These are phyloP conservation scores for Phalacrocorax aristotelis DNA, from an alignment of 2,113 vertebrate genomes.

Conservation along the genomic window DNA sequence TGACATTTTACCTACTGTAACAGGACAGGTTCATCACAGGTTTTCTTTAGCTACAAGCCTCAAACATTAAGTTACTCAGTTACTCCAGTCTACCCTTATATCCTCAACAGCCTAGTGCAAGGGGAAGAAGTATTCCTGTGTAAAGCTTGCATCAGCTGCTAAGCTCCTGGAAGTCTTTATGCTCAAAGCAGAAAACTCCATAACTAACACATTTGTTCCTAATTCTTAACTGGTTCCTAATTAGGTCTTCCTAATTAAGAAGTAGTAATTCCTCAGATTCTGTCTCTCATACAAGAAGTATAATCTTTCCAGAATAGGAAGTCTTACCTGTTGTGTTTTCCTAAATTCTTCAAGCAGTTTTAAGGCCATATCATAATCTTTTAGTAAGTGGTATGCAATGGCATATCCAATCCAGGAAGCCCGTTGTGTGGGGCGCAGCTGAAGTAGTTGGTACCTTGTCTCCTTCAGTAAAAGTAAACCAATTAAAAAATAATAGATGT, in stretches of 20 bases:
- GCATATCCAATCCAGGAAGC: conserved; percentile 84
- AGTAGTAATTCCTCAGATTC: not conserved
- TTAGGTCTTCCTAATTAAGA: not conserved
- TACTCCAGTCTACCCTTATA: not conserved
- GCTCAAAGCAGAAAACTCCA: not conserved
- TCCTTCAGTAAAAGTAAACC: conserved; percentile 63
- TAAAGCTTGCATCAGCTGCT: not conserved
- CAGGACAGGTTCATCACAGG: not conserved
- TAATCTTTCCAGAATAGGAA: not conserved
- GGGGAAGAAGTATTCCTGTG: not conserved
- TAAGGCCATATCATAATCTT: conserved; percentile 82
- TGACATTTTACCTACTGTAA: not conserved
- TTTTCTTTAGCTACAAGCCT: not conserved
- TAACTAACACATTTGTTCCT: not conserved
- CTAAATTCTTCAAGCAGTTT: conserved; percentile 82
- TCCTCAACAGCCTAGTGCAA: not conserved
- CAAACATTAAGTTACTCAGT: not conserved
- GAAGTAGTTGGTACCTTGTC: conserved; percentile 79
- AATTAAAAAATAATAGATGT: not conserved
- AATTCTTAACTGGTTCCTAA: not conserved
- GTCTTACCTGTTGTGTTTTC: conserved; percentile 80
- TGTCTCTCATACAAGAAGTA: not conserved
- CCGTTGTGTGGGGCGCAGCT: conserved; percentile 76
- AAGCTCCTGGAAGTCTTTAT: not conserved
- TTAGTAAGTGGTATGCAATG: conserved; percentile 79